These are phyloP conservation scores for Drosophila ananassae DNA, from an alignment of 1,140 invertebrate genomes.

Conservation along the genomic window DNA sequence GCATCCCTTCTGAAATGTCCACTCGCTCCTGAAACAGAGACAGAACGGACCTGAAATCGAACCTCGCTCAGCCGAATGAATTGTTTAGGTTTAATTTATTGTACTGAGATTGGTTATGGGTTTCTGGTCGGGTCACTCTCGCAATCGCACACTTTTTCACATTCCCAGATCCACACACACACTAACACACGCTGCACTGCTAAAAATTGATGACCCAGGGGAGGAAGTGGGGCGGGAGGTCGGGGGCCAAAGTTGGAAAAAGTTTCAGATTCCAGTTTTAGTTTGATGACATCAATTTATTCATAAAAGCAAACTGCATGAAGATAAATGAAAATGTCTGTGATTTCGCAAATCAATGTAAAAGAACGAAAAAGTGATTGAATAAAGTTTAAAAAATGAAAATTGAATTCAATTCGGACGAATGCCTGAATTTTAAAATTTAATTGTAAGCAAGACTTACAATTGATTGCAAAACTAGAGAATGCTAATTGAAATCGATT, in stretches of 20 bases:
- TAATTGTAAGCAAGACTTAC: neutral
- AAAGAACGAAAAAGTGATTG: neutral
- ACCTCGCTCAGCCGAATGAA: slow-evolving; percentile 53
- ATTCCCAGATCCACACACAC: neutral
- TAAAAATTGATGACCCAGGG: slow-evolving; percentile 14
- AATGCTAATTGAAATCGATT: neutral
- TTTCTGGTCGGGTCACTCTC: slow-evolving; percentile 27
- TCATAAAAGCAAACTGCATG: slow-evolving; percentile 31
- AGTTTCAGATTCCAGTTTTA: slow-evolving; percentile 29
- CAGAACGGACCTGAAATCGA: slow-evolving; percentile 36
- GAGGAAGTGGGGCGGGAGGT: slow-evolving; percentile 6
- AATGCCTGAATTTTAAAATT: neutral
- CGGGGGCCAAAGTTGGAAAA: slow-evolving; percentile 33
- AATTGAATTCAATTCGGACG: slow-evolving; percentile 5
- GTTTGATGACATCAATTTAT: slow-evolving; percentile 47
- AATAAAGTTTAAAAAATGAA: neutral
- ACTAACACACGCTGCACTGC: slow-evolving; percentile 11
- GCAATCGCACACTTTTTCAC: slow-evolving; percentile 7
- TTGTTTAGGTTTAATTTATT: slow-evolving; percentile 79
- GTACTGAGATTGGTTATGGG: slow-evolving; percentile 54
- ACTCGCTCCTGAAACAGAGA: slow-evolving; percentile 25
- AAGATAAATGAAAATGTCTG: slow-evolving; percentile 28
- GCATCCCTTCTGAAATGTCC: neutral
- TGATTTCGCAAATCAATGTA: slow-evolving; percentile 11
- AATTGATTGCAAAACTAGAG: neutral